Base-by-base conservation (phyloP, 2,888 invertebrate genomes). In the Sphaerophoria rueppellii region DNA sequence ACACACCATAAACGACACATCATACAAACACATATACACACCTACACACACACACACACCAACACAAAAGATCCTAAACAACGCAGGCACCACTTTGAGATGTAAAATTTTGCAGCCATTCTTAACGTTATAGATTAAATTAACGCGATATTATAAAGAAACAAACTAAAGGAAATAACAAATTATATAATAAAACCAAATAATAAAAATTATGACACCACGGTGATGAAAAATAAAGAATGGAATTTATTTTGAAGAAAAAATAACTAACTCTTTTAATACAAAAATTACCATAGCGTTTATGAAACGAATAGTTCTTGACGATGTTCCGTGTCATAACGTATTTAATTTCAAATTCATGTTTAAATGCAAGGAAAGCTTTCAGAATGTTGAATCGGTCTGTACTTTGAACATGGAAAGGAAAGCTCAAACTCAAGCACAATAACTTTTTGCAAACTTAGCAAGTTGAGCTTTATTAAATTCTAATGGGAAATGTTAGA, bases 201-300 rank as follows among this genome's bases (percentile, higher is more conserved):
- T 46, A 80, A 61, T 34, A 69, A 70, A 70, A 57, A 72, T 61
- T 69, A 75, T 60, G 72, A 71, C 71, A 80, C 55, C 54, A 79
- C 50, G 71, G 65, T 79, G 74, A 83, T 72, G 79, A 75, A 65
- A 55, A 83, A 83, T 83, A 83, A 80, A 80, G 60, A 63, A 83
- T 72, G 67, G 69, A 83, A 83, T 83, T 83, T 83, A 83, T 83
- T 83, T 83, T 83, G 82, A 83, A 83, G 65, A 82, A 61, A 79
- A 65, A 46, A 14, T 2, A 16, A 50, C 4, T 16, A 2, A 24
- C 16, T 50, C 2, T 50, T 50, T 50, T 50, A 48, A 4, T 48
- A 6, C 2, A 14, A n/a, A 9, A 9, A 40, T 40, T 40, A 40
- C 40, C 12, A 3, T 43, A 11, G 43, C 9, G 9, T 43, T 43